Evolutionary conservation across 2,797 vertebrate species (phyloP), one percentile per base, ranked within the genome.

Genomic region (Babyrousa celebensis): DNA sequence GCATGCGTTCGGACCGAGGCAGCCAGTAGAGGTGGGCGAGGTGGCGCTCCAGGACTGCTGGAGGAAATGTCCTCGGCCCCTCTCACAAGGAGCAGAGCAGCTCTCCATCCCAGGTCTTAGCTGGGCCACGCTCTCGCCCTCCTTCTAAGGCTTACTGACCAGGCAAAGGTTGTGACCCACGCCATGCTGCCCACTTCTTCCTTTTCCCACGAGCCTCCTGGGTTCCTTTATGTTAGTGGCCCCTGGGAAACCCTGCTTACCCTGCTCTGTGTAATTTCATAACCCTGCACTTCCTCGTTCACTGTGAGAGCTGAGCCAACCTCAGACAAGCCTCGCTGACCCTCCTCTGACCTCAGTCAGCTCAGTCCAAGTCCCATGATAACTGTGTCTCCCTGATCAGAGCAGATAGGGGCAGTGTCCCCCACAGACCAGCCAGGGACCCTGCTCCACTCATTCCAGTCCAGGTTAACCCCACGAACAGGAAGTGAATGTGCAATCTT

Each of bases 241-340:
- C 97, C 95, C 97, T 98, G 98, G 98, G 98, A 99, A 98, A 98
- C 96, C 98, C 98, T 97, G n/a, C 15, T 0, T 92, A 97, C 96
- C 93, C 93, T 94, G 75, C 79, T 97, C 96, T 98, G 97, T 98
- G 97, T 98, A 2, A 0, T 99, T 99, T 98, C 75, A 29, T 98
- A 98, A 98, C 95, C 95, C 88, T 88, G 80, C 85, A 98, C 98
- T 99, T 99, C 98, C 98, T 97, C 95, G 97, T 98, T 98, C 98
- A 94, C 91, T 98, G 83, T 98, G 92, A 93, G 94, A 97, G 98
- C 71, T 72, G 95, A 96, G 43, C 60, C n/a, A 93, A 98, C 98
- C 98, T 97, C 95, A 96, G 97, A 94, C 97, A 97, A 92, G 6
- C 97, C 97, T 98, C 80, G 12, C 18, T 98, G 97, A 98, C 98